Base-by-base conservation (phyloP, 2,797 vertebrate genomes). In the Dicrostonyx torquatus region DNA sequence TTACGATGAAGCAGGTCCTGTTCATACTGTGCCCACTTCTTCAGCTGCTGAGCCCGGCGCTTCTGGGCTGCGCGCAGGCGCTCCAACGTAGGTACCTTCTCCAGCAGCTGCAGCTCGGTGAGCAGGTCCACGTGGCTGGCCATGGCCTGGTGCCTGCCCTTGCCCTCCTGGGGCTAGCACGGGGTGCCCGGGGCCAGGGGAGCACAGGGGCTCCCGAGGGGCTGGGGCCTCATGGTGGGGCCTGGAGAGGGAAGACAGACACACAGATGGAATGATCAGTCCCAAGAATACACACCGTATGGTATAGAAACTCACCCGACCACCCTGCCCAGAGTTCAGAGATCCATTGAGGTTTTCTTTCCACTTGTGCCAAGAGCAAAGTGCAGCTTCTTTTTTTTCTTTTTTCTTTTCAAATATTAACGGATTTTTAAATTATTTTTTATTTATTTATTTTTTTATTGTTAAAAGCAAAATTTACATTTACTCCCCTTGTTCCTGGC, bases 1-100 rank as follows among this genome's bases (percentile, higher is more conserved):
- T 99, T 99, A 98, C 99, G 99, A 98, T 98, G 99, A 97, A 99
- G 99, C 98, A 99, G 99, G 97, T 99, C 99, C 97, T 99, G 99
- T 98, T 99, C 99, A 0, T 99, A 99, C 95, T 99, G 98, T 0
- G 99, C 99, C 99, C 99, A 99, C 78, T 99, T 98, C 98, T 99
- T 99, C 91, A 99, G 99, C 98, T 99, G 99, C 98, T 99, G 99
- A 1, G 99, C 99, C 43, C 99, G 98, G 13, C 99, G 98, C 97
- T 99, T 99, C 98, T 99, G 99, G 11, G 99, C 99, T 0, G 99
- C 98, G n/a, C 99, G 98, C 95, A 99, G 99, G 86, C 99, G 98
- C 98, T 99, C 99, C 97, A 99, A 98, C 3, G 99, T 99, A 92
- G 99, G 99, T 97, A 99, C 99, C 97, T 99, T 99, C 98, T 99